A percentile compares a stretch with the other conserved stretches of the same genome.
These are phyloP conservation scores for Troides helena DNA, from an alignment of 2,888 invertebrate genomes.

Conservation along the genomic window DNA sequence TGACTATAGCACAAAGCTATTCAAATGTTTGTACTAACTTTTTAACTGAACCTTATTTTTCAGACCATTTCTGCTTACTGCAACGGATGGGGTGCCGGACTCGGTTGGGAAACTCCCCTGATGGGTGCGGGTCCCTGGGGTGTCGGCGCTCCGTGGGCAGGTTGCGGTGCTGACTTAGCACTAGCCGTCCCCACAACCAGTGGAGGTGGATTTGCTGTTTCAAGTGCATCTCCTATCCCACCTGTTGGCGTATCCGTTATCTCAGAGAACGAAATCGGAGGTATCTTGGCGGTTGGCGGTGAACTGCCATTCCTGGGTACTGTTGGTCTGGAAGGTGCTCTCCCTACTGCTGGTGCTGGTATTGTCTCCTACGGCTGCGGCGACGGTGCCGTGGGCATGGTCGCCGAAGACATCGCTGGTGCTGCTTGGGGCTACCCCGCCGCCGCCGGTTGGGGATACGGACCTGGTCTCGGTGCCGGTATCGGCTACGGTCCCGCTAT, in stretches of 20 bases:
- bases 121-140: conserved; percentile 4
- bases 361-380: conserved; percentile 43
- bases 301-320: conserved; percentile 42
- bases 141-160: neutral
- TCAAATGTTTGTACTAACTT: too few relatives aligned
- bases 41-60: too few relatives aligned
- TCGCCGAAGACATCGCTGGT: conserved; percentile 36
- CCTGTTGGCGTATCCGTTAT: conserved; percentile 45
- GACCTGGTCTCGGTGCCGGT: conserved; percentile 24
- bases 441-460: conserved; percentile 19
- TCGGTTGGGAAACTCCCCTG: conserved; percentile 20
- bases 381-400: conserved; percentile 39
- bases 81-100: conserved; percentile 29
- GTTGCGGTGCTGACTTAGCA: conserved; percentile 1
- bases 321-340: conserved; percentile 38
- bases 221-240: conserved; percentile 44
- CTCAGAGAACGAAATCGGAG: conserved; percentile 46
- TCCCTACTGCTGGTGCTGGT: conserved; percentile 41
- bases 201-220: conserved; percentile 38
- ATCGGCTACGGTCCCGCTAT: conserved; percentile 16
- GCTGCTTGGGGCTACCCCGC: neutral
- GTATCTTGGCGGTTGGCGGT: conserved; percentile 39
- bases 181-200: conserved; percentile 38
- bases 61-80: conserved; percentile 1
- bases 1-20: too few relatives aligned